Percentiles rank a stretch among this genome's conserved stretches.
phyloP scores from a whole-genome alignment of 2,113 vertebrate genomes.

The Daphoenositta chrysoptera region DNA sequence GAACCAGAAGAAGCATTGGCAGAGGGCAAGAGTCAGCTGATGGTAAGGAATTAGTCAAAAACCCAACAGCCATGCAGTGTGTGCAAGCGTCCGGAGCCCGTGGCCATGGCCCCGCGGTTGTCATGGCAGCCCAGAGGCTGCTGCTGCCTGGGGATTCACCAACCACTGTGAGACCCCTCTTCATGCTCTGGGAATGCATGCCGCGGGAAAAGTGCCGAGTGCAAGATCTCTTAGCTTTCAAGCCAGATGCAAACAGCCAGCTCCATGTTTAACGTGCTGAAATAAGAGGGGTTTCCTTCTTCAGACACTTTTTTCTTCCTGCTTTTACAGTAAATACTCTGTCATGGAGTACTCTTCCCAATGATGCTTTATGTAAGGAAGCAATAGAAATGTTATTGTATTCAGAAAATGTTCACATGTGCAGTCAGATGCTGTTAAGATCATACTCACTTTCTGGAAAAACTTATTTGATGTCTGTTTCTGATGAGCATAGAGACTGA shows the following conservation, averaged over 20 bases:
- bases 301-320: background rate
- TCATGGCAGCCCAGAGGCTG: background rate
- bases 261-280: background rate
- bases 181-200: background rate
- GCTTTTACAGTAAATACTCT: background rate
- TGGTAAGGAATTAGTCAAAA: background rate
- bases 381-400: background rate
- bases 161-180: background rate
- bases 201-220: rapidly evolving
- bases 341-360: background rate
- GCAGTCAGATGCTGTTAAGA: background rate
- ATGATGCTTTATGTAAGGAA: background rate
- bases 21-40: background rate
- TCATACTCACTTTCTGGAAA: background rate
- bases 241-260: background rate
- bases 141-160: background rate
- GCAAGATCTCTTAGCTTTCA: background rate
- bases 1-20: background rate
- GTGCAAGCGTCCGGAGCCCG: rapidly evolving
- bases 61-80: background rate
- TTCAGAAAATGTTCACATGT: background rate
- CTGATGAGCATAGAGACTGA: background rate
- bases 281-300: background rate
- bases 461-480: background rate
- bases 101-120: background rate